A percentile compares a stretch with the other conserved stretches of the same genome.
phyloP scores from a whole-genome alignment of 2,797 vertebrate species.

The Hozukius guyotensis region DNA sequence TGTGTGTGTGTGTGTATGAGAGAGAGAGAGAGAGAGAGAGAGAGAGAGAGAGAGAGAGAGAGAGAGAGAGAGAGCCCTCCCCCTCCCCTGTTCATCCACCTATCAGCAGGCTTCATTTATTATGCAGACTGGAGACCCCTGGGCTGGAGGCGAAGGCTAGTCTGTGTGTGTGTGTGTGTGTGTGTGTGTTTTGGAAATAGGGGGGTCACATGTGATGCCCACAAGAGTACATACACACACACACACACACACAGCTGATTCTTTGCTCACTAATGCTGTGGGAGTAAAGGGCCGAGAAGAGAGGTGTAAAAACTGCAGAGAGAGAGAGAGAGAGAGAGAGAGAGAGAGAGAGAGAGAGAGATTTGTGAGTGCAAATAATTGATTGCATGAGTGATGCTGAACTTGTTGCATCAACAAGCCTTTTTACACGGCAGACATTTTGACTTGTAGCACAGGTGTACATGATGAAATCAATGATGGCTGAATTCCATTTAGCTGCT shows the following conservation, averaged over 20 bases:
- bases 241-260: conserved; percentile 54
- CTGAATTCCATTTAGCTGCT: too few species aligned
- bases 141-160: conserved; percentile 52
- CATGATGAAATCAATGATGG: too few species aligned
- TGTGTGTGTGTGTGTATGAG: conserved; percentile 11
- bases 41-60: not conserved
- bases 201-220: not conserved
- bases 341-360: not conserved
- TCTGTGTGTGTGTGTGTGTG: conserved; percentile 22
- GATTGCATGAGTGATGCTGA: not conserved
- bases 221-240: not conserved
- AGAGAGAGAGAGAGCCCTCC: conserved; percentile 14
- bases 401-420: conserved; percentile 42
- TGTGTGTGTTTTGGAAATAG: conserved; percentile 18
- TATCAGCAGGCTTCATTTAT: conserved; percentile 79
- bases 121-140: conserved; percentile 80
- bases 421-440: too few species aligned
- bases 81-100: conserved; percentile 63
- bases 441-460: too few species aligned
- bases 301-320: conserved; percentile 8
- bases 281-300: conserved; percentile 25
- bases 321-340: not conserved
- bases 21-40: too few species aligned
- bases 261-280: conserved; percentile 22
- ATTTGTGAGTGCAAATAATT: not conserved